Evolutionary conservation across 2,797 vertebrate species (phyloP).

Genomic region (Carduelis carduelis): DNA sequence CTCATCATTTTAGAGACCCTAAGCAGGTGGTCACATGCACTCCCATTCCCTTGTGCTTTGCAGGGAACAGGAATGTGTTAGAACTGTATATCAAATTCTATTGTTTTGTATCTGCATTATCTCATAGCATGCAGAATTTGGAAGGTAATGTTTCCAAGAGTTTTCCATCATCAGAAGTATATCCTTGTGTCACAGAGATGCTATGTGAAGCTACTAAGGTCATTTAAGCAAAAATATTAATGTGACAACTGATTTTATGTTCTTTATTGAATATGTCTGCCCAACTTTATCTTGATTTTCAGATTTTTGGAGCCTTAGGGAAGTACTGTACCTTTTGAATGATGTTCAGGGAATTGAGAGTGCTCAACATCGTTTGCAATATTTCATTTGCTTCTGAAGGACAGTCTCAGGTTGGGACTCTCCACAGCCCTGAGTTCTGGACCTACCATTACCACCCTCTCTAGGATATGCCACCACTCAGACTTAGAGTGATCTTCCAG

Average conservation of each 20-base stretch:
- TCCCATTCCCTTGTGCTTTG: neutral
- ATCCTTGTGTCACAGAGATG: neutral
- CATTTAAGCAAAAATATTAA: neutral
- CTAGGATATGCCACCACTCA: neutral
- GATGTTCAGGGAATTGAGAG: neutral
- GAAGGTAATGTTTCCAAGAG: neutral
- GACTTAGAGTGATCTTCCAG: neutral
- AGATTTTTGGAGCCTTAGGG: constrained; percentile 33
- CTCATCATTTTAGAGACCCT: neutral
- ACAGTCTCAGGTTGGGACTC: neutral
- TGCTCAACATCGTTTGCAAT: neutral
- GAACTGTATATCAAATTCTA: neutral
- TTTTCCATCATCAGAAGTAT: neutral
- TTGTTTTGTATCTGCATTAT: neutral
- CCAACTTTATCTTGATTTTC: constrained; percentile 31
- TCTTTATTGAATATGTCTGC: neutral
- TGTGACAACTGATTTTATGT: neutral
- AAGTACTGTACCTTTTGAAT: neutral
- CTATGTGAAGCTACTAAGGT: neutral
- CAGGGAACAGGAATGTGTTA: neutral
- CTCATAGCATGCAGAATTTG: neutral
- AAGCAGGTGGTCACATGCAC: neutral
- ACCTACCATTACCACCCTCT: neutral
- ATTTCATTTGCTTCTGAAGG: neutral
- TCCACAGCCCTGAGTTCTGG: neutral